phyloP scores from a whole-genome alignment of 2,113 vertebrate genomes.

The Indicator maculatus region DNA sequence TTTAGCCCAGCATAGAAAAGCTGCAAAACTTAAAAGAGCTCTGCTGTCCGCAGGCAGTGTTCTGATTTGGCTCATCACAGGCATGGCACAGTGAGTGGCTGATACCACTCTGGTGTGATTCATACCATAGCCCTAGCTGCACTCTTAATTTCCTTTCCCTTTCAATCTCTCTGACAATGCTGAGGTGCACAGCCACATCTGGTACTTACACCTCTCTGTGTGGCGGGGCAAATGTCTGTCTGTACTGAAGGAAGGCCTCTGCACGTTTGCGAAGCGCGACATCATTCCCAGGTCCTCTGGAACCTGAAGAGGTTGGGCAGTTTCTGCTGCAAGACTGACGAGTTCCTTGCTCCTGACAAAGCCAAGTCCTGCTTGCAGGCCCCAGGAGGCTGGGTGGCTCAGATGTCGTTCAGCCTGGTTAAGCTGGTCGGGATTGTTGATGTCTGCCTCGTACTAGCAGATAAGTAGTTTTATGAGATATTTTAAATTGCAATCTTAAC shows the following conservation, averaged over 20 bases:
- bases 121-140: not conserved
- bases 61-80: not conserved
- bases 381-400: not conserved
- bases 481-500: not conserved
- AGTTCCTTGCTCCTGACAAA: not conserved
- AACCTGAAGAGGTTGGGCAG: constrained; percentile 7
- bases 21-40: not conserved
- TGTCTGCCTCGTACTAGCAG: constrained; percentile 19
- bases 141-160: not conserved
- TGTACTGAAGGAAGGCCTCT: not conserved
- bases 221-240: not conserved
- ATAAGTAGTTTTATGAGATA: constrained; percentile 21
- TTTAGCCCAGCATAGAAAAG: not conserved
- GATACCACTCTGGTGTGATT: not conserved
- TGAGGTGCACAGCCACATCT: not conserved
- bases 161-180: not conserved
- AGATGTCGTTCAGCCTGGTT: not conserved
- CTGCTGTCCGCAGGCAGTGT: not conserved
- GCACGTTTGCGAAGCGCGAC: not conserved
- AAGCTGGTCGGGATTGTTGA: not conserved
- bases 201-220: not conserved
- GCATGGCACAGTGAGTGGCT: not conserved
- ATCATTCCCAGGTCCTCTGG: not conserved
- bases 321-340: not conserved
- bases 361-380: constrained; percentile 3